Evolutionary conservation across 2,888 invertebrate genomes (phyloP), one percentile per base, ranked within the genome.

Genomic region (Drosophila sordidula): DNA sequence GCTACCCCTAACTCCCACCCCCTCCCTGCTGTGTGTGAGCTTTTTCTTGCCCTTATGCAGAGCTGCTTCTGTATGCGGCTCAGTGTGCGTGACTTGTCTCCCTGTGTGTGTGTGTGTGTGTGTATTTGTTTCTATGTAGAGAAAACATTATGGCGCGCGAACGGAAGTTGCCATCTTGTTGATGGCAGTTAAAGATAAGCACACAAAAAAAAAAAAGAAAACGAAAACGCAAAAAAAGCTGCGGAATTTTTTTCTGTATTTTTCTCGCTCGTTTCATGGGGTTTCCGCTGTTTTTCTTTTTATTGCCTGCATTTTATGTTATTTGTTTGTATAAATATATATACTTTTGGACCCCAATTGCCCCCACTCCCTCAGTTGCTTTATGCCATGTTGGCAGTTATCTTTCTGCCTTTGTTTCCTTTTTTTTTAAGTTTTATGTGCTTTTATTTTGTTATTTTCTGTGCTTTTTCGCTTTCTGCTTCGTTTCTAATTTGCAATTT

Each of bases 101-200:
- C 45, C 32, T 77, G 61, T 74, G 61, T 57, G 32, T 49, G 54
- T 76, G 61, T 42, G 42, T 73, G 49, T 67, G 47, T 76, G 56
- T 71, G 68, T 69, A 55, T 59, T 58, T 70, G 73, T 63, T 75
- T 80, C 80, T 82, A 74, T 87, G 80, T 69, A 80, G 76, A 82
- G 78, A 79, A 87, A 87, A 79, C 87, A 87, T 91, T 90, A 90
- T 92, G 91, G 90, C 90, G 90, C 91, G 90, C 90, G 89, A 91
- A 92, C 91, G 91, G 90, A 91, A 91, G 91, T 91, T 91, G 92
- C 91, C 91, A 91, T 91, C 92, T 91, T 91, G 92, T 91, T 92
- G 92, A 92, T 91, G 91, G 90, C 90, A 89, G 90, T 91, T 90
- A 89, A 90, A 90, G 91, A 92, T 90, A 90, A 90, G 84, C 72